A percentile compares a stretch with the other conserved stretches of the same genome.
These are phyloP conservation scores for Aleiodes alternator DNA, from an alignment of 2,888 invertebrate genomes.

Conservation along the genomic window DNA sequence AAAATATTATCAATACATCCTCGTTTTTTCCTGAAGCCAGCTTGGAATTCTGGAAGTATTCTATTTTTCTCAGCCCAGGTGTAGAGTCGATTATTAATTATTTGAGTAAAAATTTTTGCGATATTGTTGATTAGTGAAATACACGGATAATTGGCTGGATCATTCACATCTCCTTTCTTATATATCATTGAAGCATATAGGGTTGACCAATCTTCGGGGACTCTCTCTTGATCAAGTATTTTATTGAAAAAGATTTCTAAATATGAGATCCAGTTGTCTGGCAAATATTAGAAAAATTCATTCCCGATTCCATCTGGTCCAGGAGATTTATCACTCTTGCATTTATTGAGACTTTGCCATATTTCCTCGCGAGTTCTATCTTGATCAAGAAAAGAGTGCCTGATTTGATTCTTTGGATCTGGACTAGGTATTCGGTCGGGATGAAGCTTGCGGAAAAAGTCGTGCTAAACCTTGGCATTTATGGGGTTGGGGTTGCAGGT, in stretches of 20 bases:
- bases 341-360: neutral
- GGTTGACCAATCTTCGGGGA: neutral
- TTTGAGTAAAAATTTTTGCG: constrained; percentile 54
- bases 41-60: constrained; percentile 58
- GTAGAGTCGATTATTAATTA: constrained; percentile 3
- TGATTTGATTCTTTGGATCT: neutral
- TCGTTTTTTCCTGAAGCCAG: constrained; percentile 55
- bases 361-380: neutral
- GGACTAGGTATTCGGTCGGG: neutral
- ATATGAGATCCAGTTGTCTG: neutral
- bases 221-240: constrained; percentile 3
- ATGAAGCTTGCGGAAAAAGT: neutral
- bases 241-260: constrained; percentile 9
- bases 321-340: neutral
- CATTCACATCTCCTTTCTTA: constrained; percentile 5
- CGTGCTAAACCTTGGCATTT: too few relatives aligned
- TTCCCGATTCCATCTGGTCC: neutral
- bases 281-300: neutral
- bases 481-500: too few relatives aligned
- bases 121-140: constrained; percentile 52
- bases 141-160: constrained; percentile 54
- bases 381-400: neutral
- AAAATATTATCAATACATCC: constrained; percentile 58
- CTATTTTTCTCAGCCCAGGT: constrained; percentile 33
- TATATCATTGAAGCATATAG: constrained; percentile 8